Conservation (phyloP, 2,888 invertebrate species). For the Ennomos erosarius region DNA sequence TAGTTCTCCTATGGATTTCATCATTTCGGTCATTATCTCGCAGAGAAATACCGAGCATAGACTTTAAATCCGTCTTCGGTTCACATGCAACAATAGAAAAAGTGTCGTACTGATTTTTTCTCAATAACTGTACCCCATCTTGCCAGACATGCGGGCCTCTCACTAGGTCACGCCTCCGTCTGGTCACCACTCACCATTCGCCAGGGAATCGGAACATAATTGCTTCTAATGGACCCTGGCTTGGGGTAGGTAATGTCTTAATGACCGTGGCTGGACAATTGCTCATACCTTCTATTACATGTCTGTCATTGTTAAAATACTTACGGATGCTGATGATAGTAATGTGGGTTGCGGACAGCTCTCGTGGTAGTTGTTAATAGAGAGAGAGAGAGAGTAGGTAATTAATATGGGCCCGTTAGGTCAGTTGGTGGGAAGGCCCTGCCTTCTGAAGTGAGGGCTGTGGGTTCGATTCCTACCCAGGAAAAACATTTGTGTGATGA, state of each 20-base stretch:
- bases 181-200: constrained; percentile 40
- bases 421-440: too few species aligned
- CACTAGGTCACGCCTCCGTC: constrained; percentile 67
- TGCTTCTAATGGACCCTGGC: constrained; percentile 52
- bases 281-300: constrained; percentile 31
- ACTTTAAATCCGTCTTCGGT: too few species aligned
- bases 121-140: constrained; percentile 29
- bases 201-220: constrained; percentile 51
- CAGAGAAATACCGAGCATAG: too few species aligned
- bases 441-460: too few species aligned
- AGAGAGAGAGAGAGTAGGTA: too few species aligned
- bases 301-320: constrained; percentile 35
- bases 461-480: too few species aligned
- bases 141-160: constrained; percentile 65
- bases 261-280: constrained; percentile 44
- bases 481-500: too few species aligned
- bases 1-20: too few species aligned
- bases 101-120: constrained; percentile 2
- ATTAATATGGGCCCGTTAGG: too few species aligned
- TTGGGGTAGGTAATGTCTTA: constrained; percentile 60
- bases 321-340: constrained; percentile 5
- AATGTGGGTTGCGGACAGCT: background rate
- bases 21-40: too few species aligned
- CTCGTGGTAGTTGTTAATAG: too few species aligned
- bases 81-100: too few species aligned